Base-by-base conservation (phyloP, 2,888 invertebrate species). In the Amiota communis region DNA sequence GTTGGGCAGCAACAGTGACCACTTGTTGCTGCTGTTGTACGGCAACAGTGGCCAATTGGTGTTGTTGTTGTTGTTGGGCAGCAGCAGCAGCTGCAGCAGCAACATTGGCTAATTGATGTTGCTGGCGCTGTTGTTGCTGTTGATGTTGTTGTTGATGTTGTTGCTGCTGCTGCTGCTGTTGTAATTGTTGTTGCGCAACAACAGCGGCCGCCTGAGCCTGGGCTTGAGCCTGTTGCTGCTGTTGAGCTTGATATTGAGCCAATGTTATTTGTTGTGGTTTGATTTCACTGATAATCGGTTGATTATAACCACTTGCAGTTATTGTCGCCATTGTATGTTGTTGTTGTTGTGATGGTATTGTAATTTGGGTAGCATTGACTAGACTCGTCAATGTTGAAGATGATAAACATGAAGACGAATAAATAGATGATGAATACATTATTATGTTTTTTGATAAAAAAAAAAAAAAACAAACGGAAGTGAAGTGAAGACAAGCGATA, bases 171-270 rank as follows among this genome's bases (percentile, higher is more conserved):
- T 75, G 72, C 48, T 80, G 80, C 46, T 80, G 83, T 61, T 81
- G 81, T 69, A 75, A 71, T 13, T 75, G 74, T 20, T 78, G 74
- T 61, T 76, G 76, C 8, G 49, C 65, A 8, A 36, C 68, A 77
- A 82, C 48, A 77, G 64, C 68, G 48, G 75, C 76, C 2, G 78
- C 78, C 12, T 82, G 85, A 0, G 77, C 23, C 23, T 23, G 23
- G 23, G 3, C 23, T 3, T 23, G 23, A 3, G 3, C 77, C 73
- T 79, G 79, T 75, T 87, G 83, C 71, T 88, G 86, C 74, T 88
- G 88, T 75, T 88, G 87, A 53, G 88, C 87, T 79, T 88, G 88
- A 70, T 88, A 88, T 75, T 88, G 88, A 3, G 88, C 88, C 73
- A 87, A 74, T 2, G 88, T 87, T 11, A 88, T 88, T 71, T 88